Conservation (phyloP, 2,113 vertebrate genomes). For the Ailuropoda melanoleuca region DNA sequence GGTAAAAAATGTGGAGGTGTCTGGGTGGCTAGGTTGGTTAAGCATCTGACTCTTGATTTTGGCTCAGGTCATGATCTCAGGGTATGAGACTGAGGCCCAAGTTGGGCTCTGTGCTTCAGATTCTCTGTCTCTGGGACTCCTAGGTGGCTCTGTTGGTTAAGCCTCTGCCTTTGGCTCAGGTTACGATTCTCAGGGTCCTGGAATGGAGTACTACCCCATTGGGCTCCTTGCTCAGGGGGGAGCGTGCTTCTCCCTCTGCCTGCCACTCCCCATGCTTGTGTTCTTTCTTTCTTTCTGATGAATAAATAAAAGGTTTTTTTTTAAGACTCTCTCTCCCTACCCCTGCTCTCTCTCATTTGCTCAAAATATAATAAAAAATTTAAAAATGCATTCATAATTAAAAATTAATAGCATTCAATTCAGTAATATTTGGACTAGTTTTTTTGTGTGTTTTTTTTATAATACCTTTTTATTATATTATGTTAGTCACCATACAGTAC, state of each 20-base stretch:
- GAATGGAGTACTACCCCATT: no score
- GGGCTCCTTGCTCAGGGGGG: neutral
- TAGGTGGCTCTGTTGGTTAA: no score
- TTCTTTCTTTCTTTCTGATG: no score
- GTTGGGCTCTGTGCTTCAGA: no score
- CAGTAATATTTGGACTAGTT: neutral
- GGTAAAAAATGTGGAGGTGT: neutral
- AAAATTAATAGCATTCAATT: neutral
- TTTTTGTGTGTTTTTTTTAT: neutral
- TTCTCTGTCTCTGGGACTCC: no score
- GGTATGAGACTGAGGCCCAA: neutral
- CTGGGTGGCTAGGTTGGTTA: neutral
- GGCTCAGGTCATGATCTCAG: neutral
- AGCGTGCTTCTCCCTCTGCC: neutral
- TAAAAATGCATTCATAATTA: neutral
- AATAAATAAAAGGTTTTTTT: no score
- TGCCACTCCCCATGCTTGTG: neutral
- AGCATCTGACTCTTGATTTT: neutral
- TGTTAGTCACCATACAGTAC: no score
- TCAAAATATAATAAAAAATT: neutral
- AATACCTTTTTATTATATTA: no score
- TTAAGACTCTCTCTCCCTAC: neutral
- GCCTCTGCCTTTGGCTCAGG: no score
- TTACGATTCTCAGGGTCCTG: no score
- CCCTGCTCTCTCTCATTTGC: neutral